phyloP scores from a whole-genome alignment of 1,140 invertebrate genomes.

The Hypothenemus hampei region DNA sequence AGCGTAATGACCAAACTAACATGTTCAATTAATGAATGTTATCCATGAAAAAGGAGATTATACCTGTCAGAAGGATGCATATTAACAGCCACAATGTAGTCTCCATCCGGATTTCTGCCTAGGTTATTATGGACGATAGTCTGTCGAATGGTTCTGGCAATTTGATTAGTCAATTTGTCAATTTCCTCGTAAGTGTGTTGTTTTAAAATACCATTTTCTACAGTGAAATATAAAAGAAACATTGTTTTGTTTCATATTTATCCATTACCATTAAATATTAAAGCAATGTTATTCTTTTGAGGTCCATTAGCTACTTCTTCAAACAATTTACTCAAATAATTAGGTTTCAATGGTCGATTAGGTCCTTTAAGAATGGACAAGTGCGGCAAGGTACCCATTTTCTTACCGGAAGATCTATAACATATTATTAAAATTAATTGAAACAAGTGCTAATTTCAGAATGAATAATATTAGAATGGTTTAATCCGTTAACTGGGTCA shows the following conservation, averaged over 20 bases:
- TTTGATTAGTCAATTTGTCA: constrained; percentile 34
- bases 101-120: constrained; percentile 55
- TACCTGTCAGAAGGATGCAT: constrained; percentile 62
- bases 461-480: too few relatives aligned
- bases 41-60: not conserved
- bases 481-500: too few relatives aligned
- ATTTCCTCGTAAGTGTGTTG: constrained; percentile 33
- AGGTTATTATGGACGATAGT: constrained; percentile 36
- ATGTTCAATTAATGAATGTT: constrained; percentile 2
- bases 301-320: constrained; percentile 32
- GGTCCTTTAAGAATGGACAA: constrained; percentile 43
- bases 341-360: constrained; percentile 28
- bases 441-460: too few relatives aligned
- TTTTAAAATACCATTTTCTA: constrained; percentile 20
- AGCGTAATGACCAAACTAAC: constrained; percentile 59
- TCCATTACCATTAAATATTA: constrained; percentile 41
- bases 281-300: constrained; percentile 31
- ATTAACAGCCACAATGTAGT: constrained; percentile 67
- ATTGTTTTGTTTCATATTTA: not conserved
- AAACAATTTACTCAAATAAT: constrained; percentile 34
- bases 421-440: not conserved
- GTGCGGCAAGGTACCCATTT: constrained; percentile 42
- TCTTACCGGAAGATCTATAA: not conserved
- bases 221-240: constrained; percentile 2
- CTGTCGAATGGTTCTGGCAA: constrained; percentile 31